Conservation (phyloP, 2,113 vertebrate genomes). For the Astur gentilis region DNA sequence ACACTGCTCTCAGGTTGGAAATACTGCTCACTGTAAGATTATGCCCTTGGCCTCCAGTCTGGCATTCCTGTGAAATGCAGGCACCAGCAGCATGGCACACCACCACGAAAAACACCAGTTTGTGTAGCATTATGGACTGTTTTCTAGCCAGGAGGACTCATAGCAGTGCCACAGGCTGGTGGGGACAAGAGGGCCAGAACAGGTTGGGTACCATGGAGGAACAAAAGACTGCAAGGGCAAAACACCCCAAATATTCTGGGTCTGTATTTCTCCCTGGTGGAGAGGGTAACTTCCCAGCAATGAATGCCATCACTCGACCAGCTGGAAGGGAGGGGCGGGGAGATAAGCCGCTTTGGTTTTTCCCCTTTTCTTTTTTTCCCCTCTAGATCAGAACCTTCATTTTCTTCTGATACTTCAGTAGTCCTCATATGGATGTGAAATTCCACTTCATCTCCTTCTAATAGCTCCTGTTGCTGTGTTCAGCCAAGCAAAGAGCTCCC, state of each 20-base stretch:
- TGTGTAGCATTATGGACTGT: neutral
- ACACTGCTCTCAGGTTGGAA: neutral
- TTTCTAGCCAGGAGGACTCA: neutral
- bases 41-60: neutral
- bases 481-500: neutral
- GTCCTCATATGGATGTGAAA: neutral
- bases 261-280: neutral
- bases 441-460: neutral
- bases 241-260: neutral
- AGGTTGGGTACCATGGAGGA: neutral
- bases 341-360: neutral
- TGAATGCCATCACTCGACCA: neutral
- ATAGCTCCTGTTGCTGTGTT: neutral
- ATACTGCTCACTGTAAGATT: neutral
- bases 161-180: neutral
- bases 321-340: rapidly evolving
- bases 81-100: neutral
- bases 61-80: neutral
- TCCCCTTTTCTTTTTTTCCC: neutral
- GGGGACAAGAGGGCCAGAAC: neutral
- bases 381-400: neutral
- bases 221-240: neutral
- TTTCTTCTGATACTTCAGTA: neutral
- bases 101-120: neutral
- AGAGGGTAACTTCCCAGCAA: neutral